A percentile compares a stretch with the other conserved stretches of the same genome.
These are phyloP conservation scores for Potamilus streckersoni DNA, from an alignment of 1,140 invertebrate species.

Conservation along the genomic window DNA sequence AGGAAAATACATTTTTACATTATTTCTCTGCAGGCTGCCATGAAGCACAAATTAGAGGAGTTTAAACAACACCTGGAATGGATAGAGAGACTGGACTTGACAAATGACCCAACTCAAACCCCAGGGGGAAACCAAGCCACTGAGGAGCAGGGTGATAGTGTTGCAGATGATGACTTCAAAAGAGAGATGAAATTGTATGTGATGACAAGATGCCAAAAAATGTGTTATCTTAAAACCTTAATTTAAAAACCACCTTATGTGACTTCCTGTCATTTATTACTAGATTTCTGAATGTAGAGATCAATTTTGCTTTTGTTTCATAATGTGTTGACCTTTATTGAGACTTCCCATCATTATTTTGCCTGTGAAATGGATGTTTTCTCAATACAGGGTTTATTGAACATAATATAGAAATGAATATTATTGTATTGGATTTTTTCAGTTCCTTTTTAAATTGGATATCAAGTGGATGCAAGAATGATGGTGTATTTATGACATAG, in stretches of 20 bases:
- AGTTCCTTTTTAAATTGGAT: too few species aligned
- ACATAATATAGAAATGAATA: too few species aligned
- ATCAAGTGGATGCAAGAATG: too few species aligned
- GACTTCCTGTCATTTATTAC: not conserved
- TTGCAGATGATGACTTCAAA: conserved; percentile 91
- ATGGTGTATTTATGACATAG: too few species aligned
- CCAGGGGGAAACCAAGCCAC: conserved; percentile 71
- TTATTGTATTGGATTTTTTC: too few species aligned
- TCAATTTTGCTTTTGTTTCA: not conserved
- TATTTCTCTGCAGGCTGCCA: conserved; percentile 66
- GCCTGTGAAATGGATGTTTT: too few species aligned
- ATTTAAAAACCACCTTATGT: not conserved
- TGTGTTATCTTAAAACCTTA: not conserved
- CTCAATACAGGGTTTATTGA: too few species aligned
- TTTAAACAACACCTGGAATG: conserved; percentile 83
- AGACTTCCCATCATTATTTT: too few species aligned
- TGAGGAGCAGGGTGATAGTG: conserved; percentile 63
- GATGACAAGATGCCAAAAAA: not conserved
- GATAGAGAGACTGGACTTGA: conserved; percentile 86
- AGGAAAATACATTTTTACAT: not conserved
- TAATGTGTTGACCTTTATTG: not conserved
- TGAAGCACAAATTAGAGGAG: conserved; percentile 80
- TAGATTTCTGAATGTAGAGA: not conserved
- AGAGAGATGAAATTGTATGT: conserved; percentile 85
- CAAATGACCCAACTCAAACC: conserved; percentile 77